phyloP scores from a whole-genome alignment of 2,113 vertebrate species.

The Salvelinus fontinalis region DNA sequence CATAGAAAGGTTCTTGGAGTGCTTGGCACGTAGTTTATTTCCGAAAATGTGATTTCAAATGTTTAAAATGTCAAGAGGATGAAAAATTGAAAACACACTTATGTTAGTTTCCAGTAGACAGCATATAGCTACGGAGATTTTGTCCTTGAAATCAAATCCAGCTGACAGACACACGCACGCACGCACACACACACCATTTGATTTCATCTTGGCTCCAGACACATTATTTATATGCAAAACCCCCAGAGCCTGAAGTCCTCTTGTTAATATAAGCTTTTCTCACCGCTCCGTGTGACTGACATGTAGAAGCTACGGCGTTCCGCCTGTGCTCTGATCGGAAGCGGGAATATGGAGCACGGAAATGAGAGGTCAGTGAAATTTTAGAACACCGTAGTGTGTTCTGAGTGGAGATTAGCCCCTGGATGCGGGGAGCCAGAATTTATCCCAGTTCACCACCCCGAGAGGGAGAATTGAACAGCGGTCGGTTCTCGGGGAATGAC shows the following conservation, averaged over 20 bases:
- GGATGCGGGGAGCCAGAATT: constrained; percentile 44
- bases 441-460: constrained; percentile 49
- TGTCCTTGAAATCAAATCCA: constrained; percentile 47
- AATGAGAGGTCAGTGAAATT: constrained; percentile 57
- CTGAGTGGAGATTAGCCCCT: constrained; percentile 58
- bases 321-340: not conserved
- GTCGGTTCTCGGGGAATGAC: constrained; percentile 41
- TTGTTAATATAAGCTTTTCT: constrained; percentile 31
- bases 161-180: constrained; percentile 1
- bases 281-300: constrained; percentile 62
- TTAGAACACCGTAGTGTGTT: constrained; percentile 43
- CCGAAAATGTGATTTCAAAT: constrained; percentile 48
- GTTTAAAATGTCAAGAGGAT: constrained; percentile 48
- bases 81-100: constrained; percentile 21
- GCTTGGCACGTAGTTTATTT: constrained; percentile 21
- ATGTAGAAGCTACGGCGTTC: constrained; percentile 21
- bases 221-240: constrained; percentile 72
- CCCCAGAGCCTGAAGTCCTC: constrained; percentile 40
- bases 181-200: constrained; percentile 29
- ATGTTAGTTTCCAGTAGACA: not conserved
- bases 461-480: constrained; percentile 56
- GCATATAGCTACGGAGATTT: constrained; percentile 42
- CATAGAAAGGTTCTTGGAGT: not conserved
- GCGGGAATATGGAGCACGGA: constrained; percentile 35
- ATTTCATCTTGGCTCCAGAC: constrained; percentile 55